These are phyloP conservation scores for Alauda arvensis DNA, from an alignment of 2,797 vertebrate species.

Conservation along the genomic window DNA sequence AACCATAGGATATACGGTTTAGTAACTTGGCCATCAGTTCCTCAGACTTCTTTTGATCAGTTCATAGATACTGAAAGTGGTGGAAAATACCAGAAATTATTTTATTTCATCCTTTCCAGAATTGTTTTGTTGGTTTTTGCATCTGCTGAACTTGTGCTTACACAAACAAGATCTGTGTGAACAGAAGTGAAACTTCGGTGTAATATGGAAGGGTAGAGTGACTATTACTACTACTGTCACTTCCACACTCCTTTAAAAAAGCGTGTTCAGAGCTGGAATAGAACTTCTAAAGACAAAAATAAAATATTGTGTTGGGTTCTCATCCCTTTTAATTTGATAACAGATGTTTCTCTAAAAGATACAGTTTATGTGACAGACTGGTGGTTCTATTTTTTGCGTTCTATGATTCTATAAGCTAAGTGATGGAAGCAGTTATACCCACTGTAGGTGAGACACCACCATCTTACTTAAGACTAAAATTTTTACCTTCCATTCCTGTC, in stretches of 20 bases:
- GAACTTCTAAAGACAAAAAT: neutral
- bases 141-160: neutral
- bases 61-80: neutral
- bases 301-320: neutral
- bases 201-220: neutral
- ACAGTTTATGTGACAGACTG: neutral
- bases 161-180: neutral
- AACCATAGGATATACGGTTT: fast-evolving
- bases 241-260: neutral
- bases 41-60: neutral
- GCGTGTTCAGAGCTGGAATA: neutral
- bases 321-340: neutral
- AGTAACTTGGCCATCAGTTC: neutral
- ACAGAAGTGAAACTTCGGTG: neutral
- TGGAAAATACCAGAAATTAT: neutral
- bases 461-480: neutral
- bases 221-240: neutral
- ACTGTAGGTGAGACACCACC: neutral
- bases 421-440: neutral
- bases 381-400: neutral
- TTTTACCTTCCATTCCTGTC: neutral
- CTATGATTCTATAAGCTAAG: neutral
- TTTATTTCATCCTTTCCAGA: neutral
- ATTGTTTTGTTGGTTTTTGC: neutral
- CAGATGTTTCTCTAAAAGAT: neutral